These are phyloP conservation scores for Patella caerulea DNA, from an alignment of 2,888 invertebrate species.

Conservation along the genomic window DNA sequence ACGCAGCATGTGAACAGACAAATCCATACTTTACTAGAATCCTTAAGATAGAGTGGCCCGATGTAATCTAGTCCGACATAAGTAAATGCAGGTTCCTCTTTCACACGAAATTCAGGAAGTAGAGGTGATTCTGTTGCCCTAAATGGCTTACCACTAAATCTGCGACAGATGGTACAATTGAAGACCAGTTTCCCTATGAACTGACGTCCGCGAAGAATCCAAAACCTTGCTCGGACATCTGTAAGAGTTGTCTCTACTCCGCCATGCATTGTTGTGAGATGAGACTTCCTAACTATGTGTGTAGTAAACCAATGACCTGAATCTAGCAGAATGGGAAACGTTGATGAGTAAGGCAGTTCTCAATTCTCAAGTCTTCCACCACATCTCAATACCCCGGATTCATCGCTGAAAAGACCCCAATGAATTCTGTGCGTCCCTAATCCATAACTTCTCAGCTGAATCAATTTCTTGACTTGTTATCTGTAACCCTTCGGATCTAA, in stretches of 20 bases:
- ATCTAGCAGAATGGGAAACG: not conserved
- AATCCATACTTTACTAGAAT: constrained; percentile 5
- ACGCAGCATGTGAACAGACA: constrained; percentile 18
- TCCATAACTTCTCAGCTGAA: no score
- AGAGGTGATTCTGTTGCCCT: not conserved
- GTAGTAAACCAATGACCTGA: not conserved
- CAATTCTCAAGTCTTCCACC: not conserved
- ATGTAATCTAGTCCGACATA: constrained; percentile 21
- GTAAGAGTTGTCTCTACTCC: not conserved
- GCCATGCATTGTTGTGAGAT: not conserved
- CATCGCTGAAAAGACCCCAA: not conserved
- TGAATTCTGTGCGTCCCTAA: not conserved
- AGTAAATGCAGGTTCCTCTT: not conserved
- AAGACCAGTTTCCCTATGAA: not conserved
- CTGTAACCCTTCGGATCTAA: no score
- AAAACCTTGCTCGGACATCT: not conserved
- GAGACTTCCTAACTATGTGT: not conserved
- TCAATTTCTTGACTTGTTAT: no score
- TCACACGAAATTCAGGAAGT: not conserved
- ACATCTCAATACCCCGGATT: not conserved
- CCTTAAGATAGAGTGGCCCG: constrained; percentile 13
- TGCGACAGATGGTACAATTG: not conserved
- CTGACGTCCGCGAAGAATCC: not conserved
- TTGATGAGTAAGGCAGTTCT: not conserved
- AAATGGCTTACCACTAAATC: constrained; percentile 5